Evolutionary conservation across 2,113 vertebrate species (phyloP).

Genomic region (Plecturocebus donacophilus): DNA sequence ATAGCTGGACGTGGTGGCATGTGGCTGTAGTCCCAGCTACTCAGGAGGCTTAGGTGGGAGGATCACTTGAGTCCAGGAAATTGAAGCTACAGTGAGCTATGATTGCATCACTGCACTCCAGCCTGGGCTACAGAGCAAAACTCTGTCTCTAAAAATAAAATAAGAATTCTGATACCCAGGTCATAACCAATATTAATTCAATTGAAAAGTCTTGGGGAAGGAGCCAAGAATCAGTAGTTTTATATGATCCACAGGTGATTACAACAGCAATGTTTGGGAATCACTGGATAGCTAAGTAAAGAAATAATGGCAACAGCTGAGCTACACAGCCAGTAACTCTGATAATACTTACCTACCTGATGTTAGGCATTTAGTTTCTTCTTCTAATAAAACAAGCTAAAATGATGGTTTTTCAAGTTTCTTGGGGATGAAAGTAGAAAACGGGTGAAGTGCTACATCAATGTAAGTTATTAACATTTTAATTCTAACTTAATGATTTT

Average conservation of each 20-base stretch:
- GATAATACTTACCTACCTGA: neutral
- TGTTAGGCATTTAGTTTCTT: neutral
- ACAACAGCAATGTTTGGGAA: neutral
- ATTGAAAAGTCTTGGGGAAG: neutral
- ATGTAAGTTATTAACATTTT: neutral
- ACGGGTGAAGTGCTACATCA: neutral
- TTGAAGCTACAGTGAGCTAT: no score
- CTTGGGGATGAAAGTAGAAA: neutral
- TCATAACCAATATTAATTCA: neutral
- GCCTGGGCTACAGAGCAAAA: no score
- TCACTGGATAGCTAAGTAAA: neutral
- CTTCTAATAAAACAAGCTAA: neutral
- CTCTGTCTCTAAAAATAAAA: no score
- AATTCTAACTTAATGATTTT: neutral
- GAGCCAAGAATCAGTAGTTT: neutral
- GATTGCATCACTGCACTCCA: no score
- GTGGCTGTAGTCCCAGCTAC: no score
- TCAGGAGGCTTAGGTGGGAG: no score
- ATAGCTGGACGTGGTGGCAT: no score
- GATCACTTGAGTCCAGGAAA: no score
- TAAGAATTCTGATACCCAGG: neutral
- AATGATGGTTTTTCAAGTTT: neutral
- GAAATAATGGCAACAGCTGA: neutral
- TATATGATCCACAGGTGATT: neutral
- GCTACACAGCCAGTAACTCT: neutral